Conservation (phyloP, 2,888 invertebrate genomes). For the Phaedon cochleariae region DNA sequence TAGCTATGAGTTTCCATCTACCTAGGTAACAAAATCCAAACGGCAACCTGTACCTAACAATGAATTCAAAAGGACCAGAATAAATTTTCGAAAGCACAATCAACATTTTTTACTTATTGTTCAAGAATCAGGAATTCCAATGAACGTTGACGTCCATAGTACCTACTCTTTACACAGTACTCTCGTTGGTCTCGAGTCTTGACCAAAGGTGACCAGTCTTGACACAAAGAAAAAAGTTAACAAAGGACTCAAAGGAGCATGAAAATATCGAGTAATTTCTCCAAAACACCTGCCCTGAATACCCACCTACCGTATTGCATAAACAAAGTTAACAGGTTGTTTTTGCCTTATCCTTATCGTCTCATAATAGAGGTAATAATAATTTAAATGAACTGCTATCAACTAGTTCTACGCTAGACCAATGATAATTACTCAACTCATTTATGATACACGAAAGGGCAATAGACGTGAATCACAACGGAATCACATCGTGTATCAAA, state of each 20-base stretch:
- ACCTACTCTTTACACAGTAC: no score
- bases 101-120: no score
- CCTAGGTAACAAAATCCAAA: no score
- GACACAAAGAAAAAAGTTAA: background rate
- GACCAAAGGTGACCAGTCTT: background rate
- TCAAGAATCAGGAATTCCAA: no score
- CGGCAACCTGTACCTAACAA: no score
- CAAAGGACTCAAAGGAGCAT: background rate
- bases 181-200: no score
- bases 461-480: slow-evolving; percentile 36
- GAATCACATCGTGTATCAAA: slow-evolving; percentile 46
- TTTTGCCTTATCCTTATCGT: background rate
- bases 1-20: no score
- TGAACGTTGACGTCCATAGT: no score
- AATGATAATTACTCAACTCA: slow-evolving; percentile 10
- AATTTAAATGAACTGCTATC: no score
- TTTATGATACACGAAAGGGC: slow-evolving; percentile 30
- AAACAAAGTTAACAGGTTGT: slow-evolving; percentile 12
- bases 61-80: no score
- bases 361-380: no score
- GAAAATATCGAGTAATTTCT: background rate
- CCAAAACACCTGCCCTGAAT: slow-evolving; percentile 4
- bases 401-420: slow-evolving; percentile 11
- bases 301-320: background rate
- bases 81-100: no score